Evolutionary conservation across 1,140 invertebrate genomes (phyloP).

Genomic region (Phymorhynchus buccinoides): DNA sequence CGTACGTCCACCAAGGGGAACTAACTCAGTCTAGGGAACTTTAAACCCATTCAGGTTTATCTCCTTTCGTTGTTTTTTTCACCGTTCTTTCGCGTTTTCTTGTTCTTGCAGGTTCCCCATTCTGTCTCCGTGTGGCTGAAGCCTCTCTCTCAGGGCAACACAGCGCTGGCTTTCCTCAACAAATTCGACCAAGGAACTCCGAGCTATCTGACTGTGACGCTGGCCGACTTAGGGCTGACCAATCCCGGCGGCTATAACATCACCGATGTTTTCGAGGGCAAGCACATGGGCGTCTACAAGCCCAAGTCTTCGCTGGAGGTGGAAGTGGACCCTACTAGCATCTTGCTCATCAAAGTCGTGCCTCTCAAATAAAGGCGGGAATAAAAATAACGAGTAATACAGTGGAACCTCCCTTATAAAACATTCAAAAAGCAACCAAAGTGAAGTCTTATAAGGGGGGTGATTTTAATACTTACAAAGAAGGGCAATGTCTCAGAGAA

Average conservation of each 20-base stretch:
- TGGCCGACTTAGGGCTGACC: conserved; percentile 86
- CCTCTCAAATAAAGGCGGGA: not conserved
- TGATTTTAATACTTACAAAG: too few species aligned
- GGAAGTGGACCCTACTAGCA: conserved; percentile 92
- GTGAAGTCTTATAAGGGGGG: too few species aligned
- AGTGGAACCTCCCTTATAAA: too few species aligned
- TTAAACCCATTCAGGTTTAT: too few species aligned
- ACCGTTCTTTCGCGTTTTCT: not conserved
- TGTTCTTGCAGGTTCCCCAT: conserved; percentile 37
- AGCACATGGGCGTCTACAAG: conserved; percentile 79
- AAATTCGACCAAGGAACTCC: conserved; percentile 53
- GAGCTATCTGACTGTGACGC: conserved; percentile 61
- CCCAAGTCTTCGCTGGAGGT: conserved; percentile 92
- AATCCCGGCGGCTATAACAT: conserved; percentile 87
- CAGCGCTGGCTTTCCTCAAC: conserved; percentile 61
- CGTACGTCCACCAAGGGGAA: not conserved
- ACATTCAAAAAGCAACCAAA: too few species aligned
- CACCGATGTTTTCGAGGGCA: conserved; percentile 77
- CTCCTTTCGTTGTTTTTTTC: too few species aligned
- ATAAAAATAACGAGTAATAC: too few species aligned
- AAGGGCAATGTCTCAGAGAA: too few species aligned
- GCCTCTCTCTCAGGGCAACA: conserved; percentile 54
- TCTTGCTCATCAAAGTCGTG: conserved; percentile 38
- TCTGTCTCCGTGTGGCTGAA: conserved; percentile 59
- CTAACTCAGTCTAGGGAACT: not conserved